Base-by-base conservation (phyloP, 2,113 vertebrate species). In the Poecilia latipinna region DNA sequence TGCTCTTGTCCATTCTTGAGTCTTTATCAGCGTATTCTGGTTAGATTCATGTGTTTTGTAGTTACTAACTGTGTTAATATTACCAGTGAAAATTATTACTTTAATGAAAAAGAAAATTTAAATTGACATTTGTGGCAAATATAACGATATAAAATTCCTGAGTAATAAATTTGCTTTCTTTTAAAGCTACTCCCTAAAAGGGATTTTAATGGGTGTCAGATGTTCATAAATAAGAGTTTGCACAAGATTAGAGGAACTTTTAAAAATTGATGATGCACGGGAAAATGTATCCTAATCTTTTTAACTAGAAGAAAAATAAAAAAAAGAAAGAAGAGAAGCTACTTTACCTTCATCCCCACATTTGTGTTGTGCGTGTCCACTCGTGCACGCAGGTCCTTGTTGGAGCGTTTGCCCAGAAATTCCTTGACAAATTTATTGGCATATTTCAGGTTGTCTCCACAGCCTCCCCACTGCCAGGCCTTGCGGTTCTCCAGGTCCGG, bases 401-500 rank as follows among this genome's bases (percentile, higher is more conserved):
- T 97, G 13, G 97, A 96, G 81, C 97, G 96, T 93, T 97, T 96
- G 80, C 97, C 97, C 83, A 99, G 92, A 94, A 99, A 99, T 90
- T 99, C 97, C 90, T 98, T 98, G 86, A 98, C 97, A 11, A 99
- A 99, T 88, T 99, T 99, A 94, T 98, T 97, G 93, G 98, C 98
- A 85, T 98, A 99, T 77, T 98, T 99, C 67, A 99, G 96, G 91
- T 99, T 99, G 94, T 99, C 98, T 0, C 98, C 98, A 0, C 98
- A 99, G 90, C 98, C 98, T 0, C 98, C 98, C 98, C 98, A 99
- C 92, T 99, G 98, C 98, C 98, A 99, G 37, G 98, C 98, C 82
- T 99, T 97, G 0, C 97, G 94, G 93, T 99, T 99, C 94, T 99
- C 97, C 93, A 99, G 92, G 89, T 99, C 96, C 0, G 98, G 98